Conservation (phyloP, 2,888 invertebrate genomes). For the Balanococcus diminutus region DNA sequence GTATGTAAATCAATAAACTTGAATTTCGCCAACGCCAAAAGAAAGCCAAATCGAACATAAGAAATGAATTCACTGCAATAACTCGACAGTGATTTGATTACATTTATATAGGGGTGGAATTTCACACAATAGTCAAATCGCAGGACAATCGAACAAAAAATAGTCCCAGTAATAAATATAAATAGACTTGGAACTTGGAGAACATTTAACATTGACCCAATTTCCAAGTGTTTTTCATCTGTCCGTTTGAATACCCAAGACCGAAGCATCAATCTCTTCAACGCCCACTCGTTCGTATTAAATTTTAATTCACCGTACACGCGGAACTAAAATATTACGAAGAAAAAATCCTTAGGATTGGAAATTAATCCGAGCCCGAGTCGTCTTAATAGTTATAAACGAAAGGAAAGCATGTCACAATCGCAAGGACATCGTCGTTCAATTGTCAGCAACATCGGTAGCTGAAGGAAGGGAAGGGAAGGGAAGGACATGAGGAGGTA, state of each 20-base stretch:
- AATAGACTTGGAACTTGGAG: not conserved
- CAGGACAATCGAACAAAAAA: not conserved
- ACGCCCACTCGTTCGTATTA: not conserved
- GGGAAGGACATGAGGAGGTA: not conserved
- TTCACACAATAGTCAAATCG: not conserved
- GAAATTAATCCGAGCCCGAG: slow-evolving; percentile 24
- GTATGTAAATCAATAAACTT: not conserved
- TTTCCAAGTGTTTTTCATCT: not conserved
- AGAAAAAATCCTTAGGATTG: not conserved
- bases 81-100: not conserved
- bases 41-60: not conserved
- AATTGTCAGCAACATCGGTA: not conserved
- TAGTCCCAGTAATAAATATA: not conserved
- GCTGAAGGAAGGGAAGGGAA: not conserved
- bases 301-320: slow-evolving; percentile 1
- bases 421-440: not conserved
- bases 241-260: not conserved
- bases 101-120: not conserved
- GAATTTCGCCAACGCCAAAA: not conserved
- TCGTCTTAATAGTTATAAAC: not conserved
- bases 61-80: not conserved
- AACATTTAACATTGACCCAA: not conserved
- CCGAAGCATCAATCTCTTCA: not conserved
- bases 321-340: not conserved
- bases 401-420: slow-evolving; percentile 19